Conservation (phyloP, 2,113 vertebrate genomes). For the Lycaon pictus region DNA sequence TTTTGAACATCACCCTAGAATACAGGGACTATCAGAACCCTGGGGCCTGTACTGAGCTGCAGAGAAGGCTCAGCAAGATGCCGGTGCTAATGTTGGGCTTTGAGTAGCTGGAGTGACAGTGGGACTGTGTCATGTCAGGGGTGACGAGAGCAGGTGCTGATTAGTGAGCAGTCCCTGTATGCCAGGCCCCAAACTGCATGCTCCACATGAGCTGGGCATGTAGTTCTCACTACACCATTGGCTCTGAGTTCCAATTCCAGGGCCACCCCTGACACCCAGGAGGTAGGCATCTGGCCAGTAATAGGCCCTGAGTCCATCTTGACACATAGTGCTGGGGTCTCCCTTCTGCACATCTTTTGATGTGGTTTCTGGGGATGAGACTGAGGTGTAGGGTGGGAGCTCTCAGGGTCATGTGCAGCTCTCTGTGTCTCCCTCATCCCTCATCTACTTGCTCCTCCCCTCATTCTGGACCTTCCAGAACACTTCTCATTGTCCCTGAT, state of each 20-base stretch:
- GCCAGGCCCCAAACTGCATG: neutral
- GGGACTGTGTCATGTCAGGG: accelerated
- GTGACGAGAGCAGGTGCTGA: neutral
- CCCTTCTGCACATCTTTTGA: neutral
- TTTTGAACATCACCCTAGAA: neutral
- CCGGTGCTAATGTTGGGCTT: too few relatives aligned
- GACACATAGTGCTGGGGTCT: neutral
- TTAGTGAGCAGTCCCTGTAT: accelerated
- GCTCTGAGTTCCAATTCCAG: neutral
- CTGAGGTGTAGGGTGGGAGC: accelerated
- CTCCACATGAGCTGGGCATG: accelerated
- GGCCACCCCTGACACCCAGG: neutral
- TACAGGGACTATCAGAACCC: neutral
- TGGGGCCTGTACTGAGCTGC: neutral
- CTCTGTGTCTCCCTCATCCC: neutral
- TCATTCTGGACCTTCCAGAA: neutral
- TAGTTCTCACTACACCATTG: neutral
- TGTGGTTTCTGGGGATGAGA: neutral
- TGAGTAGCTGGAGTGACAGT: accelerated
- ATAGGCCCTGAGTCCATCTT: neutral
- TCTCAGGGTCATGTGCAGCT: neutral
- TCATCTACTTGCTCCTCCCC: neutral
- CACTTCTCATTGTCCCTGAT: neutral
- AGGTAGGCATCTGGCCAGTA: neutral
- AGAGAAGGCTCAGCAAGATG: too few relatives aligned